Percentiles rank a stretch among this genome's conserved stretches.
Conservation (phyloP, 2,888 invertebrate species). For the Cotesia congregata region DNA sequence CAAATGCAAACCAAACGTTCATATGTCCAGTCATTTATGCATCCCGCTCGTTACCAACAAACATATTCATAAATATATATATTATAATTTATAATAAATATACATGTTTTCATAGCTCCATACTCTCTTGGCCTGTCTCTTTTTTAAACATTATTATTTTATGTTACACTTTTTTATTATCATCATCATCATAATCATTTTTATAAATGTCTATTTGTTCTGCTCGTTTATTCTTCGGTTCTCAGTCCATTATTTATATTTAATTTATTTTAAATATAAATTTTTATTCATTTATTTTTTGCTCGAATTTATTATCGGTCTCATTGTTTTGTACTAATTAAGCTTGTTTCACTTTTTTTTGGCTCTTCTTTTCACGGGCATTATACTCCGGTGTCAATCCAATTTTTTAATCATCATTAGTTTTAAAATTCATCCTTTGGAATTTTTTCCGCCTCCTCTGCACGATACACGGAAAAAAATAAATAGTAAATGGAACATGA, state of each 20-base stretch:
- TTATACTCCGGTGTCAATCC: not conserved
- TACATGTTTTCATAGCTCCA: slow-evolving; percentile 55
- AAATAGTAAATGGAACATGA: too few species aligned
- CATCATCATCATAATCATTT: not conserved
- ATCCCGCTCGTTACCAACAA: slow-evolving; percentile 53
- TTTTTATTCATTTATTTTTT: slow-evolving; percentile 5
- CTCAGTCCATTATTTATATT: not conserved
- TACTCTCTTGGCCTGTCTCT: slow-evolving; percentile 47
- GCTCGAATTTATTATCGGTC: slow-evolving; percentile 18
- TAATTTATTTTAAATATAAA: not conserved
- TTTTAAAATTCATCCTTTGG: not conserved
- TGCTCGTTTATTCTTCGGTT: slow-evolving; percentile 19
- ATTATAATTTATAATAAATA: not conserved
- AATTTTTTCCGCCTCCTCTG: too few species aligned
- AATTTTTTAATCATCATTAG: not conserved
- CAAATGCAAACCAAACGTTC: slow-evolving; percentile 48
- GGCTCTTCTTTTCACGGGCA: not conserved
- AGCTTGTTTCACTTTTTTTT: not conserved
- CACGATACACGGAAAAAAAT: too few species aligned
- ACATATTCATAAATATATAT: slow-evolving; percentile 42
- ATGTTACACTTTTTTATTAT: slow-evolving; percentile 11
- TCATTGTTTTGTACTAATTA: not conserved
- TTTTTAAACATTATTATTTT: slow-evolving; percentile 24
- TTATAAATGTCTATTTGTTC: not conserved
- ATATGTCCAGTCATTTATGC: slow-evolving; percentile 50